Evolutionary conservation across 1,140 invertebrate genomes (phyloP).

Genomic region (Tetramorium alpestre): DNA sequence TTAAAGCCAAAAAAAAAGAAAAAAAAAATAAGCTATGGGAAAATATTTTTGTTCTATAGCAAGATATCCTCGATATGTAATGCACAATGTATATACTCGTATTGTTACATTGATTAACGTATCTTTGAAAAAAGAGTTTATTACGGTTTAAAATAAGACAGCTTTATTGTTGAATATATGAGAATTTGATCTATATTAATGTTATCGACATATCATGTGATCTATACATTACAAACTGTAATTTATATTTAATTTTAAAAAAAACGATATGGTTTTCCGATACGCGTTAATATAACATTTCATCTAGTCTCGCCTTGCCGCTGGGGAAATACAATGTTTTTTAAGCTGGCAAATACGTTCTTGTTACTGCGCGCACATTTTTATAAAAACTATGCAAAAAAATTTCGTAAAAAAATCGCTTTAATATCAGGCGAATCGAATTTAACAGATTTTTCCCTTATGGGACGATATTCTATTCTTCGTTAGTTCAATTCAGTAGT

Average conservation of each 20-base stretch:
- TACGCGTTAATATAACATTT: conserved; percentile 53
- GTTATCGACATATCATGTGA: conserved; percentile 3
- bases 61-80: background rate
- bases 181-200: conserved; percentile 37
- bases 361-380: conserved; percentile 31
- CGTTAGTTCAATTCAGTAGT: background rate
- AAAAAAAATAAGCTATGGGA: background rate
- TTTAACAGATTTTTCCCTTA: conserved; percentile 11
- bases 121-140: conserved; percentile 15
- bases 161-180: conserved; percentile 22
- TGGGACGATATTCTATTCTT: background rate
- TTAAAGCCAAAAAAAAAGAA: background rate
- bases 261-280: conserved; percentile 55
- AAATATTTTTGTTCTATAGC: conserved; percentile 7
- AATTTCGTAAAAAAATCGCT: conserved; percentile 8
- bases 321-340: conserved; percentile 51
- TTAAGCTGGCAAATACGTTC: conserved; percentile 41
- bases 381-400: conserved; percentile 10
- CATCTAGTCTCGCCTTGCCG: conserved; percentile 56
- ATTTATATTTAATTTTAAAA: conserved; percentile 23
- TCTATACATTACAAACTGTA: conserved; percentile 7
- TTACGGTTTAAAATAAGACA: conserved; percentile 18
- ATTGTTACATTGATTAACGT: conserved; percentile 36
- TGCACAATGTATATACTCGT: conserved; percentile 10
- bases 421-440: background rate